Base-by-base conservation (phyloP, 2,113 vertebrate species). In the Cichladusa arquata region DNA sequence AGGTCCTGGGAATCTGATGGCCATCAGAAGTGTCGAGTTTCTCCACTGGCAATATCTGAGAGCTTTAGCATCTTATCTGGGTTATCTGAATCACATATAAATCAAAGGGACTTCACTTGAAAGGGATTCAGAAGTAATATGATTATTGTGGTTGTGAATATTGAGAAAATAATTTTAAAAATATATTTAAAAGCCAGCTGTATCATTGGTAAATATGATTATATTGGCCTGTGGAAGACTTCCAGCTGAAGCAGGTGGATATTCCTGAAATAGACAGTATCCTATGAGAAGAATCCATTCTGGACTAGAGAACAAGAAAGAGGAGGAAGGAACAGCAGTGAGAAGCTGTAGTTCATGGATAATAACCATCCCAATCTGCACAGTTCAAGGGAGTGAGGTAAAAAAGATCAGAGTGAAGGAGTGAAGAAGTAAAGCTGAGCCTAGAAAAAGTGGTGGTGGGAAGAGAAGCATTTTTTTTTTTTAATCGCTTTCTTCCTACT, bases 341-440 rank as follows among this genome's bases (percentile, higher is more conserved):
- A 44, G 22, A 73, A 89, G 16, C 5, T 2, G 0, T 6, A 60
- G 8, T 20, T 12, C 45, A 14, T 0, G 2, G 17, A 25, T 34
- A 1, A 1, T 11, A 47, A 22, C 6, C 6, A 14, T 20, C 1
- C 5, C 13, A 2, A 10, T 8, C 17, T 29, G 25, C 7, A 42
- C 14, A 4, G 1, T 12, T 67, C 5, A 3, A 16, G 6, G 25
- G 5, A 48, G 4, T 0, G 0, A 6, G 23, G 9, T 22, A 28
- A 14, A 45, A 6, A 51, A 2, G 11, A 6, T 42, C 4, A 12
- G 9, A 44, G 17, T 6, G 9, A 47, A 61, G 5, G 19, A 31
- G 3, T 6, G 9, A 47, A 61, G 7, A 22, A 25, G 3, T 11
- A 16, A 77, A 77, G 36, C 36, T 36, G 36, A 36, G 3, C 9